Evolutionary conservation across 2,888 invertebrate species (phyloP).

Genomic region (Eudasyphora cyanicolor): DNA sequence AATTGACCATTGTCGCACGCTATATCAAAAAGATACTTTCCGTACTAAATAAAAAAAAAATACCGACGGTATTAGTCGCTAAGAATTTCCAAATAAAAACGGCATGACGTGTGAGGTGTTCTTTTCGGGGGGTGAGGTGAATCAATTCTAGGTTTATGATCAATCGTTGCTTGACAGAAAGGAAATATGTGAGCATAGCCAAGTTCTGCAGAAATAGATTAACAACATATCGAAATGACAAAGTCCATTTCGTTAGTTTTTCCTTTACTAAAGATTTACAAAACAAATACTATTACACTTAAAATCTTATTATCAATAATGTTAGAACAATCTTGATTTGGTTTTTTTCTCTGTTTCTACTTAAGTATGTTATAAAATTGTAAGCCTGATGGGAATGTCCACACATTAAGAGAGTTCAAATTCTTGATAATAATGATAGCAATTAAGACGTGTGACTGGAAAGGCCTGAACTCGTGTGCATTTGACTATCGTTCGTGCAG

Average conservation of each 20-base stretch:
- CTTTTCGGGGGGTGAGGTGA: neutral
- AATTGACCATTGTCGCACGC: neutral
- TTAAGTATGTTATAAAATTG: too few species aligned
- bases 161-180: neutral
- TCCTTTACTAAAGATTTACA: too few species aligned
- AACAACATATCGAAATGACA: neutral
- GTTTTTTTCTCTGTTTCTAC: too few species aligned
- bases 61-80: neutral
- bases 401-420: too few species aligned
- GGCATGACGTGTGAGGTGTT: neutral
- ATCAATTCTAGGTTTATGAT: neutral
- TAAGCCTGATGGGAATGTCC: too few species aligned
- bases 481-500: neutral
- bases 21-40: conserved; percentile 1
- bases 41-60: too few species aligned
- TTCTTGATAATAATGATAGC: too few species aligned
- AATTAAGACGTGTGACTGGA: conserved; percentile 29
- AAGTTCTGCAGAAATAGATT: neutral
- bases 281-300: too few species aligned
- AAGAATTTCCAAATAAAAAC: neutral
- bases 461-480: neutral
- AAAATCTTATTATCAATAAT: too few species aligned
- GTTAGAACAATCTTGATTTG: too few species aligned
- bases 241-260: neutral
- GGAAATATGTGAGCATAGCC: neutral